A percentile compares a stretch with the other conserved stretches of the same genome.
These are phyloP conservation scores for Minunthozetes semirufus DNA, from an alignment of 2,888 invertebrate species.

Conservation along the genomic window DNA sequence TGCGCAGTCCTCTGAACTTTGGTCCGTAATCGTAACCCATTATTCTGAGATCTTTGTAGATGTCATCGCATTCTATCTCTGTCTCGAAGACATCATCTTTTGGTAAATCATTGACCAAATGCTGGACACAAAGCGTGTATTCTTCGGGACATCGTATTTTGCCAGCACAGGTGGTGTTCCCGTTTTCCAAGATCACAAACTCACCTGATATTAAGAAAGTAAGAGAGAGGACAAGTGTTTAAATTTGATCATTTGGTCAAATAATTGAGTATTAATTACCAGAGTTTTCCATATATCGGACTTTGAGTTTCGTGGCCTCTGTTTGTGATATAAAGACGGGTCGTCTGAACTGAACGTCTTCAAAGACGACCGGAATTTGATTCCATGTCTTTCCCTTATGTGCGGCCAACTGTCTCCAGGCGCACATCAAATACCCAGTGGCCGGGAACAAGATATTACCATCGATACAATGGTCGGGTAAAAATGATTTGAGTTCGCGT, in stretches of 20 bases:
- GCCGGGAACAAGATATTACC: conserved; percentile 50
- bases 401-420: conserved; percentile 65
- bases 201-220: conserved; percentile 45
- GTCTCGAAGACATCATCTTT: too few relatives aligned
- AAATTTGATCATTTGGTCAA: too few relatives aligned
- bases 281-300: conserved; percentile 48
- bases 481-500: conserved; percentile 52
- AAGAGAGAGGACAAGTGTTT: too few relatives aligned
- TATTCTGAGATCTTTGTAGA: conserved; percentile 76
- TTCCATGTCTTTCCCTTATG: conserved; percentile 64
- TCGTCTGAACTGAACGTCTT: conserved; percentile 59
- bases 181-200: conserved; percentile 50
- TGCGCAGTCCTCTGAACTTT: conserved; percentile 69
- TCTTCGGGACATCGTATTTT: conserved; percentile 60
- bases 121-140: too few relatives aligned
- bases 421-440: conserved; percentile 34
- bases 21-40: conserved; percentile 79
- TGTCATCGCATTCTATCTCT: conserved; percentile 41
- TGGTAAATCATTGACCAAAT: too few relatives aligned
- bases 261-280: conserved; percentile 54
- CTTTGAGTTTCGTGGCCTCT: neutral
- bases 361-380: conserved; percentile 73
- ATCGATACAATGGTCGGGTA: conserved; percentile 61
- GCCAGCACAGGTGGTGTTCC: conserved; percentile 64
- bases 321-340: conserved; percentile 28